These are phyloP conservation scores for Micromussa lordhowensis DNA, from an alignment of 92 coral and sea anemone genomes.

Conservation along the genomic window DNA sequence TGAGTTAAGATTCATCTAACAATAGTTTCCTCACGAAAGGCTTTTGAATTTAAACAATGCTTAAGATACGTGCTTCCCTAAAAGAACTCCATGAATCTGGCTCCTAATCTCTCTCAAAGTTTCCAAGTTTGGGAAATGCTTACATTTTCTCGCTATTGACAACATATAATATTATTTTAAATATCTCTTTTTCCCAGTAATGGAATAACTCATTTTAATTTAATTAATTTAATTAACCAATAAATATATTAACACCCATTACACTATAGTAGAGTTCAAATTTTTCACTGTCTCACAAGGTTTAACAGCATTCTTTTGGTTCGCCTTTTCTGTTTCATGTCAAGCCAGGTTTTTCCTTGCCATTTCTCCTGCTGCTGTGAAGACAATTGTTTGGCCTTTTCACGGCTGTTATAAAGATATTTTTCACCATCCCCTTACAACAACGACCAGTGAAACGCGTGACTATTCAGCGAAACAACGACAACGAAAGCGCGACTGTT, in stretches of 20 bases:
- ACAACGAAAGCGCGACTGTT: background rate
- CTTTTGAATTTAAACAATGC: too few species aligned
- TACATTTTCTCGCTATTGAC: background rate
- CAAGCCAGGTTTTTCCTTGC: conserved; percentile 46
- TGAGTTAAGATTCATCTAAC: too few species aligned
- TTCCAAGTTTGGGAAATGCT: background rate
- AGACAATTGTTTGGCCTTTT: conserved; percentile 13
- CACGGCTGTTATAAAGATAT: conserved; percentile 1
- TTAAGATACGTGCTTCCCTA: too few species aligned
- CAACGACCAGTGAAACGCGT: background rate
- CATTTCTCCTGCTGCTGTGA: conserved; percentile 44
- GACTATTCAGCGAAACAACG: background rate
- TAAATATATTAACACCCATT: background rate
- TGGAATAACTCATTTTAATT: background rate
- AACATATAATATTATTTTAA: background rate
- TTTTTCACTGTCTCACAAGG: background rate
- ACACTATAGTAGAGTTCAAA: background rate
- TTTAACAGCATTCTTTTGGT: conserved; percentile 31
- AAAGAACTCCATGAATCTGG: too few species aligned
- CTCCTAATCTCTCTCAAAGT: background rate
- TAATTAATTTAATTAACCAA: background rate
- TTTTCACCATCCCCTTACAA: background rate
- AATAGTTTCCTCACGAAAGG: too few species aligned
- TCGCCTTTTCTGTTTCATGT: conserved; percentile 26
- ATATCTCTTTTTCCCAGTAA: background rate